Evolutionary conservation across 2,797 vertebrate genomes (phyloP).

Genomic region (Leuciscus waleckii): DNA sequence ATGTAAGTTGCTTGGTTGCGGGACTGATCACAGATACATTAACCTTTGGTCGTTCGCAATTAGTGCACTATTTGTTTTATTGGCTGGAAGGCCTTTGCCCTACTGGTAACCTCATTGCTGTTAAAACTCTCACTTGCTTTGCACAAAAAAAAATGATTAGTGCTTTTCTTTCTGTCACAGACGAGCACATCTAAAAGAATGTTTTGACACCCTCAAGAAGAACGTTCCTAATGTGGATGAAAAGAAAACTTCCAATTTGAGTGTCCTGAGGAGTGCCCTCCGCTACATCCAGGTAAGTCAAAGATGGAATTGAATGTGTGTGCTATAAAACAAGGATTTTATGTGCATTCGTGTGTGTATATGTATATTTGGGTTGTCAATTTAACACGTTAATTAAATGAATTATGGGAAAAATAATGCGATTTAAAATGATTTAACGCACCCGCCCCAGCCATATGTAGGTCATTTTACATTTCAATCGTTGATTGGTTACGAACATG

Average conservation of each 20-base stretch:
- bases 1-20: background rate
- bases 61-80: background rate
- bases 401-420: background rate
- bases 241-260: constrained; percentile 99
- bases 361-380: background rate
- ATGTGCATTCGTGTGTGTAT: background rate
- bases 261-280: constrained; percentile 93
- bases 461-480: background rate
- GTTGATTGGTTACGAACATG: background rate
- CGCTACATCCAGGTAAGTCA: constrained; percentile 96
- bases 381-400: background rate
- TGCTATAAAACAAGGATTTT: background rate
- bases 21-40: background rate
- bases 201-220: constrained; percentile 97
- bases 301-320: background rate
- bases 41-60: background rate
- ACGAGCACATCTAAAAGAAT: constrained; percentile 97
- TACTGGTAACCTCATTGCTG: background rate
- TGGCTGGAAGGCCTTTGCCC: background rate
- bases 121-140: background rate
- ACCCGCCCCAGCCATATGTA: background rate
- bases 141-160: background rate
- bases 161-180: constrained; percentile 61
- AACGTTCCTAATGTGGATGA: constrained; percentile 97
- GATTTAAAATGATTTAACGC: background rate